These are phyloP conservation scores for Callimorpha dominula DNA, from an alignment of 2,888 invertebrate genomes.

Conservation along the genomic window DNA sequence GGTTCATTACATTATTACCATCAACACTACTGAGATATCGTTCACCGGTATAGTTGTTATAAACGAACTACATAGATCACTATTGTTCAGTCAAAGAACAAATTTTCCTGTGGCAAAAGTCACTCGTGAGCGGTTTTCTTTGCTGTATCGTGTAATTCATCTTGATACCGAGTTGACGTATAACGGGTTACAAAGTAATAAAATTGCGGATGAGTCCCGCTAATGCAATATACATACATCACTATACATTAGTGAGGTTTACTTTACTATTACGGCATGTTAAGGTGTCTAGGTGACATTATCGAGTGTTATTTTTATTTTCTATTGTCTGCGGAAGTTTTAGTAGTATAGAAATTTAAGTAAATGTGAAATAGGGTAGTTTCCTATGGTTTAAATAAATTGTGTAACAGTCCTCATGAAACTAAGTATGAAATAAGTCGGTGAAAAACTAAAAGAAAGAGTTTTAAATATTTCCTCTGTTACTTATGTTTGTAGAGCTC, in stretches of 20 bases:
- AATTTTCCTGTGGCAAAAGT: background rate
- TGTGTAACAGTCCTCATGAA: no score
- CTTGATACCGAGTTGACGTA: constrained; percentile 15
- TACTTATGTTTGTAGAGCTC: background rate
- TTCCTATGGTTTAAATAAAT: no score
- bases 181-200: constrained; percentile 6
- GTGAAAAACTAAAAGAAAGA: background rate
- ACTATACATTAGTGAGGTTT: background rate
- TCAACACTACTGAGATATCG: background rate
- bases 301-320: background rate
- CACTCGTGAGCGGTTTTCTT: background rate
- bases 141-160: constrained; percentile 12
- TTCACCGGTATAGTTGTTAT: background rate
- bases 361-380: background rate
- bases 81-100: background rate
- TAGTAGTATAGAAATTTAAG: no score
- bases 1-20: background rate
- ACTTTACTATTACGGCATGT: background rate
- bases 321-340: no score
- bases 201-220: constrained; percentile 14
- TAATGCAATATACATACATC: constrained; percentile 10
- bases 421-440: no score
- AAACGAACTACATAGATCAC: background rate
- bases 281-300: background rate
- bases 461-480: background rate